phyloP scores from a whole-genome alignment of 2,113 vertebrate genomes.

The Pollachius pollachius region DNA sequence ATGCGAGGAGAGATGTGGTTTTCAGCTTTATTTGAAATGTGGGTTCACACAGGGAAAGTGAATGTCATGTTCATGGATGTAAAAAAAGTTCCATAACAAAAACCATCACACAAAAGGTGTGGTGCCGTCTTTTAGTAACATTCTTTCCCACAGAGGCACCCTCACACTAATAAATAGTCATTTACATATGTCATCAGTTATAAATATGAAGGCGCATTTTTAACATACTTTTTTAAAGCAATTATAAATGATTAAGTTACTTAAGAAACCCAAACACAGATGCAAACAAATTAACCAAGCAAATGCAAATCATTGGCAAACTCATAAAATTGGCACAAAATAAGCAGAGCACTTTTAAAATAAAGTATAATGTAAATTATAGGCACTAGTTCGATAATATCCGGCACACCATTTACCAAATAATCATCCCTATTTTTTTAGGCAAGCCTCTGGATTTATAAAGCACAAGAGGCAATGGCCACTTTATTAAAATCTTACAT shows the following conservation, averaged over 20 bases:
- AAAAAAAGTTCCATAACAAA: conserved; percentile 76
- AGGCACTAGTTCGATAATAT: conserved; percentile 88
- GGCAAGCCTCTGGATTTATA: conserved; percentile 38
- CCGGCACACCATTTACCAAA: conserved; percentile 46
- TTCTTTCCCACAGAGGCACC: conserved; percentile 61
- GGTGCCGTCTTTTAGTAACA: conserved; percentile 58
- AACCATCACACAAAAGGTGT: conserved; percentile 72
- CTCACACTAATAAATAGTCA: conserved; percentile 74
- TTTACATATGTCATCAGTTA: conserved; percentile 67
- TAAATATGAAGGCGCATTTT: conserved; percentile 74
- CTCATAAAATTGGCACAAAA: conserved; percentile 86
- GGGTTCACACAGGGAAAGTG: conserved; percentile 69
- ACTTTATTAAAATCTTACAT: conserved; percentile 11
- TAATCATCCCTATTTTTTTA: conserved; percentile 35
- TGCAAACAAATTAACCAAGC: conserved; percentile 78
- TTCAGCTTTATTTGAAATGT: conserved; percentile 77
- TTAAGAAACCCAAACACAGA: conserved; percentile 49
- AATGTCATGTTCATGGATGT: conserved; percentile 76
- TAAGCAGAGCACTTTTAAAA: conserved; percentile 79
- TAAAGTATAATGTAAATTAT: conserved; percentile 85
- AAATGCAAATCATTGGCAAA: conserved; percentile 81
- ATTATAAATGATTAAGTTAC: conserved; percentile 67
- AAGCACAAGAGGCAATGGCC: conserved; percentile 48
- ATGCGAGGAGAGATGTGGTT: not conserved
- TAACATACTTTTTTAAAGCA: conserved; percentile 61